phyloP scores from a whole-genome alignment of 2,888 invertebrate genomes.

The Acanthosepion lycidas region DNA sequence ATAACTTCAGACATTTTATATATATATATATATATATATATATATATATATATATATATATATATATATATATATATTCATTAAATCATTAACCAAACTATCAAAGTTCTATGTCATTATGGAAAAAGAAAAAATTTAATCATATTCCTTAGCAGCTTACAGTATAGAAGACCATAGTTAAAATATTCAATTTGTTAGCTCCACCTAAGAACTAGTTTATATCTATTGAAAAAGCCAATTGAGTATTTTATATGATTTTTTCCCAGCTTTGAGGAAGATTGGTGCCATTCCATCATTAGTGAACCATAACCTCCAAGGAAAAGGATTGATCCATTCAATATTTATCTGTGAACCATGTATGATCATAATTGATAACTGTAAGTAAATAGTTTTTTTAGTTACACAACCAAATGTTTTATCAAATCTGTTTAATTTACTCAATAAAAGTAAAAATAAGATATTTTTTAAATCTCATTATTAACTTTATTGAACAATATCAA shows the following conservation, averaged over 20 bases:
- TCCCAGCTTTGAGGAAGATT: slow-evolving; percentile 34
- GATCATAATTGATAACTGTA: slow-evolving; percentile 49
- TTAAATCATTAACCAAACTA: background rate
- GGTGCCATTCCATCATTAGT: slow-evolving; percentile 48
- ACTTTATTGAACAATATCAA: no score
- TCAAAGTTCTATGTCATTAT: background rate
- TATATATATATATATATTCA: no score
- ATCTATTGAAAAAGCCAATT: background rate
- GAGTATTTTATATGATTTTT: background rate
- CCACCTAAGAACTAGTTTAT: background rate
- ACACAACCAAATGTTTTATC: no score
- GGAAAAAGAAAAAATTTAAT: background rate
- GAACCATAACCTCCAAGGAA: slow-evolving; percentile 48
- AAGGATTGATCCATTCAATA: slow-evolving; percentile 47
- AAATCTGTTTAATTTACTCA: no score
- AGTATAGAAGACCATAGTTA: background rate
- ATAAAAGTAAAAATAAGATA: no score
- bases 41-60: background rate
- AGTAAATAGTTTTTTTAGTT: background rate
- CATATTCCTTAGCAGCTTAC: background rate
- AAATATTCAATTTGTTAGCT: background rate
- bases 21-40: background rate
- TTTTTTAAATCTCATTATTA: no score
- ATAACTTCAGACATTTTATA: no score
- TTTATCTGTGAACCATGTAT: slow-evolving; percentile 48